Conservation (phyloP, 2,113 vertebrate species). For the Phylloscopus whistleri region DNA sequence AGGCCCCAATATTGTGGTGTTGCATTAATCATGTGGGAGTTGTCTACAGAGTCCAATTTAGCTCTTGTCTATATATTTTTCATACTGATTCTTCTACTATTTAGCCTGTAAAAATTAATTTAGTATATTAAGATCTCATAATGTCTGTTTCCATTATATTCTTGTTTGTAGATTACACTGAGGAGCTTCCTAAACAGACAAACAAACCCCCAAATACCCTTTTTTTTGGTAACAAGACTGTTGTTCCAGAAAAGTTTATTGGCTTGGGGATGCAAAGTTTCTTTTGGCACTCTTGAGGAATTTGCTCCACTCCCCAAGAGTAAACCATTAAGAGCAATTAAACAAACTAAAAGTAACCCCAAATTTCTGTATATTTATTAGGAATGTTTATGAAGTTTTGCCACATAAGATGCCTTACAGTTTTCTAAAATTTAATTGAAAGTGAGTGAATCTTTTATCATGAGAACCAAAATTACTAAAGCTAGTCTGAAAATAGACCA, state of each 20-base stretch:
- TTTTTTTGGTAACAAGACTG: not conserved
- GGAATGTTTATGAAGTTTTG: not conserved
- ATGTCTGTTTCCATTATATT: not conserved
- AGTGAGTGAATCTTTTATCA: not conserved
- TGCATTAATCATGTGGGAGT: not conserved
- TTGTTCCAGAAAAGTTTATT: not conserved
- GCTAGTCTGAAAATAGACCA: not conserved
- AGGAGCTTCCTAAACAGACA: not conserved
- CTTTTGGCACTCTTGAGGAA: not conserved
- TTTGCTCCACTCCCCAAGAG: not conserved
- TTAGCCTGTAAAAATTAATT: not conserved
- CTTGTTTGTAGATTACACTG: not conserved
- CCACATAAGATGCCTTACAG: not conserved
- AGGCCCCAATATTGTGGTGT: fast-evolving
- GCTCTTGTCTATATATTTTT: not conserved
- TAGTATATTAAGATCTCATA: not conserved
- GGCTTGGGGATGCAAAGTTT: not conserved
- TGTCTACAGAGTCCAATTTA: not conserved
- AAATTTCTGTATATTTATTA: not conserved
- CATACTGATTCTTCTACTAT: not conserved
- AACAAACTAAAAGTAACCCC: not conserved
- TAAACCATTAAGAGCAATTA: not conserved
- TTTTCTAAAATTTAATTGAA: not conserved
- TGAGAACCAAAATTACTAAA: not conserved
- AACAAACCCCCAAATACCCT: too few relatives aligned